Evolutionary conservation across 1,140 invertebrate species (phyloP).

Genomic region (Sinella curviseta): DNA sequence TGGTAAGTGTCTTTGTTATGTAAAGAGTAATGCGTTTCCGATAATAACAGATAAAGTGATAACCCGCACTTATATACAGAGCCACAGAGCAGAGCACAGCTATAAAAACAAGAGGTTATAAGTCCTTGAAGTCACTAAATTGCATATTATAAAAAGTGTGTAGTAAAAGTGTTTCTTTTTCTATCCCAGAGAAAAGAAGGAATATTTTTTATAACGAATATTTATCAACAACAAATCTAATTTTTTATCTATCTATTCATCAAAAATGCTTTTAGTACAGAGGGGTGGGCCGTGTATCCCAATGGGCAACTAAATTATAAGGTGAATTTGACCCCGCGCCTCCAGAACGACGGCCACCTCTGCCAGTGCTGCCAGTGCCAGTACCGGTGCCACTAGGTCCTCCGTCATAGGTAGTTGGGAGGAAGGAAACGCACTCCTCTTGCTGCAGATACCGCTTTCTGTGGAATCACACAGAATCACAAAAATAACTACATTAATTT

Average conservation of each 20-base stretch:
- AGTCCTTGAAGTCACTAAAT: neutral
- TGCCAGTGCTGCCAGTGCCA: constrained; percentile 25
- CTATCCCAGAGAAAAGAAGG: neutral
- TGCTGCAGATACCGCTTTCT: constrained; percentile 37
- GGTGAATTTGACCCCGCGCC: constrained; percentile 48
- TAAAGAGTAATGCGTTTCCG: no score
- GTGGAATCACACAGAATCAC: neutral
- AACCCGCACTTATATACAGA: no score
- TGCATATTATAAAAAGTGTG: neutral
- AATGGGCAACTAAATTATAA: constrained; percentile 45
- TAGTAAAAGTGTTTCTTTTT: neutral
- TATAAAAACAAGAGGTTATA: neutral
- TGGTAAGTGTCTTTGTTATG: no score
- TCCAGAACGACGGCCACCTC: constrained; percentile 37
- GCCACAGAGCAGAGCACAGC: no score
- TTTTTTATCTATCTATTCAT: constrained; percentile 20
- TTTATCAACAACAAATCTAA: neutral
- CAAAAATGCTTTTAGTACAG: constrained; percentile 41
- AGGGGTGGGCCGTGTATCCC: constrained; percentile 46
- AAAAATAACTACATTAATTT: neutral
- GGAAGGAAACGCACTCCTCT: constrained; percentile 46
- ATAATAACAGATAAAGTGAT: no score
- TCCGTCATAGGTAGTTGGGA: constrained; percentile 39
- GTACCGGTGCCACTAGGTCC: constrained; percentile 7
- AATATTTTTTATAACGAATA: neutral